phyloP scores from a whole-genome alignment of 2,113 vertebrate species.

The Ochotona princeps region DNA sequence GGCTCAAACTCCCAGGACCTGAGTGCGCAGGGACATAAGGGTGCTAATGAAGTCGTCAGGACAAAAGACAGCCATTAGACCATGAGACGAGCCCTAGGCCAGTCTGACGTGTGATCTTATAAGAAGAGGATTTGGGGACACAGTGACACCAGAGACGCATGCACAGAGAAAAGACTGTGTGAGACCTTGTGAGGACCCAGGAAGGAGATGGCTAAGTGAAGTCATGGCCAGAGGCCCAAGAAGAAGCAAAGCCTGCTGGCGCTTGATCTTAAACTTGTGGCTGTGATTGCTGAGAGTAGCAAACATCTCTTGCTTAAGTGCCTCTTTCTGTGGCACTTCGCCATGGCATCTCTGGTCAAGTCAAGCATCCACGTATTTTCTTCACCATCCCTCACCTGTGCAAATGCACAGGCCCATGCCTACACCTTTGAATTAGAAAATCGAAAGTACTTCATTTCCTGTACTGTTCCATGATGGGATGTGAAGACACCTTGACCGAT shows the following conservation, averaged over 20 bases:
- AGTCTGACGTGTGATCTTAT: not conserved
- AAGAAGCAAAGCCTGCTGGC: accelerated
- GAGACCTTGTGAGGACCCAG: no score
- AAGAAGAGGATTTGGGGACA: not conserved
- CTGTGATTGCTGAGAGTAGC: not conserved
- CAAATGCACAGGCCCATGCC: not conserved
- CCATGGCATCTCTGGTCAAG: not conserved
- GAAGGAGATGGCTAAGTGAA: not conserved
- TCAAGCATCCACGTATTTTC: not conserved
- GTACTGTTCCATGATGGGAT: accelerated
- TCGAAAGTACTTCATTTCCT: no score
- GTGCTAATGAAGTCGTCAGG: not conserved
- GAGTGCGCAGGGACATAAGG: not conserved
- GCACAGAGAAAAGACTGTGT: not conserved
- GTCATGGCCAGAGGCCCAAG: not conserved
- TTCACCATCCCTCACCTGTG: not conserved
- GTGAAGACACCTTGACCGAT: accelerated
- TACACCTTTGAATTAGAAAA: not conserved
- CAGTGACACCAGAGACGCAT: not conserved
- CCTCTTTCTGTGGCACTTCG: not conserved
- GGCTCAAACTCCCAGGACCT: not conserved
- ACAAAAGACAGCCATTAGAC: not conserved
- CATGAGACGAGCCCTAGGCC: not conserved
- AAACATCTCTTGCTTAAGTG: not conserved
- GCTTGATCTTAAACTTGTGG: not conserved